Evolutionary conservation across 1,140 invertebrate genomes (phyloP), one percentile per base, ranked within the genome.

Genomic region (Cyclargus thomasi): DNA sequence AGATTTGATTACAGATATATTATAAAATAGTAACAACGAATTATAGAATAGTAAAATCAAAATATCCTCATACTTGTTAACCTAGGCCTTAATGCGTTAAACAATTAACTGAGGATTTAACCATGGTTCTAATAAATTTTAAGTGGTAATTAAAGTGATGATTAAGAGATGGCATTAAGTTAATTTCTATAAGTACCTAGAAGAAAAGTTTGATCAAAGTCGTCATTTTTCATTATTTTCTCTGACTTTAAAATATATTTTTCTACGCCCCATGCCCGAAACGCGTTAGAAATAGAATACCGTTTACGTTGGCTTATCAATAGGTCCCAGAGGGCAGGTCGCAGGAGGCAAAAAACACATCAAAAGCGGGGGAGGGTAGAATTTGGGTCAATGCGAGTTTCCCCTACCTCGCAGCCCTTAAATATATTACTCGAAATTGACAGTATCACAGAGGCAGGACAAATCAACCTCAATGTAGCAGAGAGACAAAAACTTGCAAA

Each of bases 321-420:
- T 55, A 55, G 53, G 53, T 18, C 53, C 39, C 39, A 47, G 39
- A 47, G 39, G 39, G 39, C 39, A 47, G 39, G 39, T 47, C 39
- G 39, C 39, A 16, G 39, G 39, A 47, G 39, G 39, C 39, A 47
- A 47, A 39, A 47, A 47, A 47, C 39, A 47, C 39, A 47, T 47
- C 39, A 47, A 47, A 47, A 47, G 39, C 39, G 39, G 39, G 29
- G 39, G 39, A 47, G 39, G 39, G 39, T 47, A 16, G 10, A 47
- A 47, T 47, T 47, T 47, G 14, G 39, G 39, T 47, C 39, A 47
- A 47, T 16, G 14, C 39, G 39, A 47, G 39, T 16, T 47, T 47
- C 39, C 39, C 39, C 39, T 47, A 14, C 39, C 39, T 47, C 39
- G n/a, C n/a, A 47, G 39, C 39, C 39, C 39, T 47, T 47, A 47